Evolutionary conservation across 2,797 vertebrate species (phyloP).

Genomic region (Leucoraja ocellata): DNA sequence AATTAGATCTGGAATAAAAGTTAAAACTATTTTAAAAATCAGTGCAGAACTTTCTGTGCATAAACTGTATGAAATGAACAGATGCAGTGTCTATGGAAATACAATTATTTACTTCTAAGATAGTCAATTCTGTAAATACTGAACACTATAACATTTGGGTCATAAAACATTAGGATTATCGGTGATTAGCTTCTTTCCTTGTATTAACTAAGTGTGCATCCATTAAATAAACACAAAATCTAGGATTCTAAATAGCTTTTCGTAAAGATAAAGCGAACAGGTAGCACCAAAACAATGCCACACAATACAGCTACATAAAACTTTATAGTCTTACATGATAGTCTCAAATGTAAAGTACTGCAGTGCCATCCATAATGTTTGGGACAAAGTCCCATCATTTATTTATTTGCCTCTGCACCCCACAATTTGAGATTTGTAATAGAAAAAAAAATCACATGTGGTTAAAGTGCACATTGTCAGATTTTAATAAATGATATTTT

Average conservation of each 20-base stretch:
- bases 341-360: neutral
- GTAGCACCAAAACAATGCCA: neutral
- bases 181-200: conserved; percentile 23
- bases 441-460: no score
- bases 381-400: no score
- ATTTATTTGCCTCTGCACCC: no score
- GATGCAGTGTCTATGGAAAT: neutral
- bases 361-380: no score
- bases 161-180: neutral
- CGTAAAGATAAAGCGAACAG: neutral
- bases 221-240: conserved; percentile 28
- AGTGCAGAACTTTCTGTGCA: neutral
- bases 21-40: neutral
- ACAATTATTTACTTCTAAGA: conserved; percentile 26
- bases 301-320: neutral
- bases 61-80: neutral
- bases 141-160: neutral
- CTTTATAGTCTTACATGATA: neutral
- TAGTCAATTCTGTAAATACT: conserved; percentile 19
- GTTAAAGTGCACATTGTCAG: no score
- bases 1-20: conserved; percentile 8
- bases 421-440: no score
- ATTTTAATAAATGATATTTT: no score
- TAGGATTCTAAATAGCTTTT: conserved; percentile 32
- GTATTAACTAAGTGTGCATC: conserved; percentile 11